A percentile compares a stretch with the other conserved stretches of the same genome.
Evolutionary conservation across 2,797 vertebrate genomes (phyloP).

Genomic region (Dallia pectoralis): DNA sequence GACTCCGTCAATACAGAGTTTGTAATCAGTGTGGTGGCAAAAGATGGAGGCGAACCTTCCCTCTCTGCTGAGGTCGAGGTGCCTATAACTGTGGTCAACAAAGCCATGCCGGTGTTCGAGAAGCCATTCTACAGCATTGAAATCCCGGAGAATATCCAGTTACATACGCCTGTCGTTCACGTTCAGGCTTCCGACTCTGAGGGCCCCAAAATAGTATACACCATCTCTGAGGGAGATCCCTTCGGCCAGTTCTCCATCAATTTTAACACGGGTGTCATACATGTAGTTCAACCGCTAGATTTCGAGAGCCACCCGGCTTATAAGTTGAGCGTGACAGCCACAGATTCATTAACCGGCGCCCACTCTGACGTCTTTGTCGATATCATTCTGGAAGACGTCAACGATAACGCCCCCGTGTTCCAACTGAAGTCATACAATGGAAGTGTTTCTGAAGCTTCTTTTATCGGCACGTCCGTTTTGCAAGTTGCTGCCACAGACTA

Average conservation of each 20-base stretch:
- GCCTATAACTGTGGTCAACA: slow-evolving; percentile 88
- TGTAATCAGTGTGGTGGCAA: slow-evolving; percentile 82
- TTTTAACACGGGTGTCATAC: slow-evolving; percentile 95
- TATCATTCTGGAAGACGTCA: slow-evolving; percentile 91
- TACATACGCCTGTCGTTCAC: slow-evolving; percentile 89
- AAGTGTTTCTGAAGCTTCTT: slow-evolving; percentile 89
- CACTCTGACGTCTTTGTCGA: slow-evolving; percentile 95
- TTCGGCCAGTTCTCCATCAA: slow-evolving; percentile 93
- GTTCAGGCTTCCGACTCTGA: slow-evolving; percentile 93
- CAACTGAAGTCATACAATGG: slow-evolving; percentile 74
- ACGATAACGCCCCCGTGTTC: slow-evolving; percentile 91
- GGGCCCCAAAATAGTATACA: slow-evolving; percentile 92
- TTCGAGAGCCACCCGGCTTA: slow-evolving; percentile 96
- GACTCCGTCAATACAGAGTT: slow-evolving; percentile 88
- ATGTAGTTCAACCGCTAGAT: slow-evolving; percentile 85
- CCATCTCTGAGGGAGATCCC: slow-evolving; percentile 92
- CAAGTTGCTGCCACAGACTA: slow-evolving; percentile 85
- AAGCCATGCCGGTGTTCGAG: slow-evolving; percentile 95
- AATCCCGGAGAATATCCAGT: slow-evolving; percentile 89
- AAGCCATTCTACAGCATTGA: slow-evolving; percentile 95
- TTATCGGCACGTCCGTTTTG: slow-evolving; percentile 83
- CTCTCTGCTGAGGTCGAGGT: slow-evolving; percentile 86
- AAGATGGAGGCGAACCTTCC: slow-evolving; percentile 84
- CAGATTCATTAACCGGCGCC: slow-evolving; percentile 89
- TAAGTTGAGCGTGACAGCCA: slow-evolving; percentile 89